phyloP scores from a whole-genome alignment of 2,113 vertebrate species.

The Clinocottus analis region DNA sequence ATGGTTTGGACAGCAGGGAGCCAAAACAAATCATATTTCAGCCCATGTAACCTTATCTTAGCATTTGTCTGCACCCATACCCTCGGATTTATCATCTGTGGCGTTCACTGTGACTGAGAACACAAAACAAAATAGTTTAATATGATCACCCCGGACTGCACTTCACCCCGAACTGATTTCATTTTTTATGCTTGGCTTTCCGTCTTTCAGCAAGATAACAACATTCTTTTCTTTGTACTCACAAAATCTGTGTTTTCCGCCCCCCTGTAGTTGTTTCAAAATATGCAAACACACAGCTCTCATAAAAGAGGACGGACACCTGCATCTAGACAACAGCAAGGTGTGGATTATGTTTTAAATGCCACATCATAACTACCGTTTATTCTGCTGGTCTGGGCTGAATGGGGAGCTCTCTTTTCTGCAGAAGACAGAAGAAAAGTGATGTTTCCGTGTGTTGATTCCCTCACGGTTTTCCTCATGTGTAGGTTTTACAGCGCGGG shows the following conservation, averaged over 20 bases:
- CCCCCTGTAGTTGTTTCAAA: neutral
- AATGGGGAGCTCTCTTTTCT: neutral
- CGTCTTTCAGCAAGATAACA: constrained; percentile 4
- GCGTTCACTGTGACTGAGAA: neutral
- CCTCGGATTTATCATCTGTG: neutral
- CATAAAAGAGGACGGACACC: neutral
- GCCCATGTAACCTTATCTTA: neutral
- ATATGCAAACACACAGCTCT: neutral
- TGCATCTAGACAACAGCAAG: neutral
- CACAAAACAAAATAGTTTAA: neutral
- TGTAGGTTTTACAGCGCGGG: neutral
- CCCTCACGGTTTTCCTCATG: neutral
- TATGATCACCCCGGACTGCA: neutral
- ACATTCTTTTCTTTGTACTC: neutral
- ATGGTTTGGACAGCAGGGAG: constrained; percentile 16
- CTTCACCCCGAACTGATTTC: constrained; percentile 1
- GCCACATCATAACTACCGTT: neutral
- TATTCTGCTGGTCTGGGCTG: neutral
- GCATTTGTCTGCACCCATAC: constrained; percentile 10
- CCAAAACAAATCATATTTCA: constrained; percentile 15
- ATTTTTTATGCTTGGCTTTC: neutral
- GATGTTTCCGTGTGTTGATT: neutral
- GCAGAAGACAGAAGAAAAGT: neutral
- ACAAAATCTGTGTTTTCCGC: neutral
- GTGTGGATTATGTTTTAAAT: neutral